Base-by-base conservation (phyloP, 2,888 invertebrate genomes). In the Ceraclea dissimilis region DNA sequence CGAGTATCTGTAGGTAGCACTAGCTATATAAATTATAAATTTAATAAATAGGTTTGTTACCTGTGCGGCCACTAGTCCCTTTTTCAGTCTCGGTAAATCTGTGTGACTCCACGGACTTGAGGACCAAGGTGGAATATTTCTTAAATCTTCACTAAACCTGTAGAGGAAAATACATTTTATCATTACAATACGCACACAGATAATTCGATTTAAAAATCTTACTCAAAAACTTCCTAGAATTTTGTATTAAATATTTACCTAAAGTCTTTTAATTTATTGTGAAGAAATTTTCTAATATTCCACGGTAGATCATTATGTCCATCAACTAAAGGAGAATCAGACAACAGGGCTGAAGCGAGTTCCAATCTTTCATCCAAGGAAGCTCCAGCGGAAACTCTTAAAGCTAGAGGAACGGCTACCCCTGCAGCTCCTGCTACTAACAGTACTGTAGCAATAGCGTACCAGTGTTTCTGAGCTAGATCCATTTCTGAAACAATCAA, bases 251-350 rank as follows among this genome's bases (percentile, higher is more conserved):
- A 26, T n/a, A 26, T 10, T 26, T 63, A 74, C 74, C 80, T 78
- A 65, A 87, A 84, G 68, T 85, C 84, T 68, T 83, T 82, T 63
- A 88, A 78, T 69, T 85, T 82, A 71, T 88, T 87, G 72, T 86
- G 85, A 68, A 86, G 79, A 72, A 87, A 86, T 74, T 86, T 86
- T 65, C 87, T 76, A 67, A 88, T 85, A 72, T 88, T 87, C 86
- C 86, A 87, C 21, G 87, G 86, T 64, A 87, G 75, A 71, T 88
- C 88, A 74, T 88, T 88, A 78, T 88, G 88, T 65, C 86, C 86
- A 73, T 84, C 84, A 66, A 84, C 80, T 66, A 84, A 78, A 68
- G 84, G 84, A 70, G 82, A 82, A 73, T 82, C 80, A 67, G 80
- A 78, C 64, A 83, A 71, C 33, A 83, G 74, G 65, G 81, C 76